Evolutionary conservation across 1,140 invertebrate species (phyloP), one percentile per base, ranked within the genome.

Genomic region (Calephelis nemesis): DNA sequence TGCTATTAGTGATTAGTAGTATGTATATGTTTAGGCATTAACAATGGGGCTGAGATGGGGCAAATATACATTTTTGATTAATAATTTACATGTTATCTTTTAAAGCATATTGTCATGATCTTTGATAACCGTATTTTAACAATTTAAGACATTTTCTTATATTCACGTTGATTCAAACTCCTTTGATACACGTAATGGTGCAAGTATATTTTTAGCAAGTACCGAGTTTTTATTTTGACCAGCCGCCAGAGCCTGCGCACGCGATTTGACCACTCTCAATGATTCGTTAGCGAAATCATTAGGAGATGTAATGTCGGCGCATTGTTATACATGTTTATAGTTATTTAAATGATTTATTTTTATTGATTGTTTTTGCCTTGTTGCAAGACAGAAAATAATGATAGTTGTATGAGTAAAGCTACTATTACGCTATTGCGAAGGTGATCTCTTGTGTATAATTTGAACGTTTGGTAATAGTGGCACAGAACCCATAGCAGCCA

Each of bases 261-360:
- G 87, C 88, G 85, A 87, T 85, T 77, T 74, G 77, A 88, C 82
- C 82, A 89, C 89, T 91, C 87, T 91, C 89, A 90, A 90, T 91
- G 85, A 89, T 89, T 91, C 87, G 89, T 91, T 91, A 91, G 87
- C 89, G 82, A 91, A 91, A 91, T 90, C 87, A 90, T 91, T 91
- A 91, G 84, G 82, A 91, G 87, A 90, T 88, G 87, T 90, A 91
- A 91, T 91, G 83, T 84, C 81, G 81, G 79, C 80, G 85, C 82
- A 90, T 91, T 90, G 89, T 91, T 90, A 85, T 91, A 86, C 83
- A 82, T 91, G 87, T 91, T 91, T 91, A 90, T 90, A 83, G 84
- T 89, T 89, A 91, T 91, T 90, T 88, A 90, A 91, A 91, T 91
- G 89, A 91, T 91, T 90, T 91, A 90, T 91, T 91, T 91, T 91